phyloP scores from a whole-genome alignment of 2,113 vertebrate genomes.

The Coturnix japonica region DNA sequence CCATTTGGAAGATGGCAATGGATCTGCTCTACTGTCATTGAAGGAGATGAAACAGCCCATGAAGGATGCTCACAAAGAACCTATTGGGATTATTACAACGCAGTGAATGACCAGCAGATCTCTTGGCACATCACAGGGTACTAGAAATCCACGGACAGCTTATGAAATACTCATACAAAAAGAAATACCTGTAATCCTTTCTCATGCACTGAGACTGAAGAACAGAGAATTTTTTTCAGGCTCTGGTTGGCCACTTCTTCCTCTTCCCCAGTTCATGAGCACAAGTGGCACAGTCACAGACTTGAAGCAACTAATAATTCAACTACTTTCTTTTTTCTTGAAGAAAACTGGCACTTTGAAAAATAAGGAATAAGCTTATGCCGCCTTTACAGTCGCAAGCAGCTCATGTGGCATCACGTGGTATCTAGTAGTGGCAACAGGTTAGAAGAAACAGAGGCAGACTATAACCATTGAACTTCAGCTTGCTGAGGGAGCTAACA shows the following conservation, averaged over 20 bases:
- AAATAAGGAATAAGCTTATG: neutral
- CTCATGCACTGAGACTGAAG: neutral
- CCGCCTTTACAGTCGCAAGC: neutral
- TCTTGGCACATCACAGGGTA: neutral
- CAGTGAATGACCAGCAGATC: neutral
- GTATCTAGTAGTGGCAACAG: neutral
- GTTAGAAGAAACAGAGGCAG: neutral
- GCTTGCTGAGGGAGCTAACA: neutral
- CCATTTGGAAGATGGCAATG: neutral
- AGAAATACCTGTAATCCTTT: neutral
- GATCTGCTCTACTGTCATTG: neutral
- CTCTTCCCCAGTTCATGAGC: neutral
- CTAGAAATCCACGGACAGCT: neutral
- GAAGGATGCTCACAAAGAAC: neutral
- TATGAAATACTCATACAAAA: neutral
- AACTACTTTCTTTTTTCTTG: neutral
- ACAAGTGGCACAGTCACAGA: neutral
- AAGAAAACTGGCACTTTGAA: neutral
- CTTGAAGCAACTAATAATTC: neutral
- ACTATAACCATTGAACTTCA: neutral
- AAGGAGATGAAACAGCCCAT: neutral
- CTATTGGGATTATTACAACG: accelerated
- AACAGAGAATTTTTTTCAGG: neutral
- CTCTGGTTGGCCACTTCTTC: neutral
- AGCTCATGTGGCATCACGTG: accelerated